Percentiles rank a stretch among this genome's conserved stretches.
phyloP scores from a whole-genome alignment of 2,888 invertebrate genomes.

The Aphodius sticticus region DNA sequence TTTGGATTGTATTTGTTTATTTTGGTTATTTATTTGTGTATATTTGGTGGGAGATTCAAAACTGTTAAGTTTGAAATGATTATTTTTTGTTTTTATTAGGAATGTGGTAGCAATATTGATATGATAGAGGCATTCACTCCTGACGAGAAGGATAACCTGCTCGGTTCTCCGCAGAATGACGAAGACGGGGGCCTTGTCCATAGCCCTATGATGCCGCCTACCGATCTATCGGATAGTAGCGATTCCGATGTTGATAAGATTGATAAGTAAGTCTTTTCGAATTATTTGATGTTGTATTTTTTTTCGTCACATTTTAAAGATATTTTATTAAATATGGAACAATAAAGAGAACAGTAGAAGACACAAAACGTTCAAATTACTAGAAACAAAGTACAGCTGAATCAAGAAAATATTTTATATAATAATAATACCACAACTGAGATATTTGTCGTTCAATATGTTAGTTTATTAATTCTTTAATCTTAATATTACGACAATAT shows the following conservation, averaged over 20 bases:
- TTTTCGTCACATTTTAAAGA: background rate
- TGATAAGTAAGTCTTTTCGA: conserved; percentile 58
- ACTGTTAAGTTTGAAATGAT: background rate
- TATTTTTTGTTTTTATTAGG: conserved; percentile 31
- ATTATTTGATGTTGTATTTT: conserved; percentile 17
- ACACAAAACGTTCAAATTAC: too few relatives aligned
- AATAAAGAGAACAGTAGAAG: too few relatives aligned
- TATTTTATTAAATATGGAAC: too few relatives aligned
- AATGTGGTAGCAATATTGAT: conserved; percentile 40
- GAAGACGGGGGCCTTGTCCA: conserved; percentile 32
- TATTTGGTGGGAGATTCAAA: background rate
- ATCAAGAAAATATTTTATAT: too few relatives aligned
- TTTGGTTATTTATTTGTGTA: background rate
- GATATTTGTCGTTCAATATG: too few relatives aligned
- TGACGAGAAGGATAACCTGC: conserved; percentile 35
- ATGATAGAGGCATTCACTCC: conserved; percentile 28
- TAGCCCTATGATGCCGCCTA: conserved; percentile 62
- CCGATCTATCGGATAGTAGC: conserved; percentile 82
- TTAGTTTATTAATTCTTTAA: too few relatives aligned
- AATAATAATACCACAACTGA: too few relatives aligned
- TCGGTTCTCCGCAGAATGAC: conserved; percentile 31
- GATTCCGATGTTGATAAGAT: conserved; percentile 80
- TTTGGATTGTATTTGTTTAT: background rate
- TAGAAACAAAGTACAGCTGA: too few relatives aligned
- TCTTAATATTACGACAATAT: too few relatives aligned